A percentile compares a stretch with the other conserved stretches of the same genome.
Conservation (phyloP, 2,888 invertebrate species). For the Amphipoea lucens region DNA sequence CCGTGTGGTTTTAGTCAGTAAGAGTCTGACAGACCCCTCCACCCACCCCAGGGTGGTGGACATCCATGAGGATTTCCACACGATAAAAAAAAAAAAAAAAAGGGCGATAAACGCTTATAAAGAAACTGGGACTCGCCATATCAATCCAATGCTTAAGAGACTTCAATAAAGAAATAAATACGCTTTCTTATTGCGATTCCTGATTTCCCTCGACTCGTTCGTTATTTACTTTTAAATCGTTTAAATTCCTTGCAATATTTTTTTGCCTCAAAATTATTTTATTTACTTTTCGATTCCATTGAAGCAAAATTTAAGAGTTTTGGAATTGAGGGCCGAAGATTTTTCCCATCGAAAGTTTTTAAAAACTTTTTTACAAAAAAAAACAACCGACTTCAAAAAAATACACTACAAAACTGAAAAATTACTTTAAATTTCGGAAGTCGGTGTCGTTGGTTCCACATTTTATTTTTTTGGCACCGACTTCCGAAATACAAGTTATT, state of each 20-base stretch:
- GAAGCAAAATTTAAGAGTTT: conserved; percentile 26
- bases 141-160: conserved; percentile 25
- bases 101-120: not conserved
- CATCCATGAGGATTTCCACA: no score
- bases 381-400: no score
- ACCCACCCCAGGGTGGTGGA: no score
- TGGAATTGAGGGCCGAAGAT: conserved; percentile 10
- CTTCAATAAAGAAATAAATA: conserved; percentile 46
- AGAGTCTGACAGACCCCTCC: no score
- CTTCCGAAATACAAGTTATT: no score
- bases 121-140: not conserved
- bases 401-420: no score
- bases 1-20: no score
- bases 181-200: conserved; percentile 18
- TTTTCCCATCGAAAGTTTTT: conserved; percentile 18
- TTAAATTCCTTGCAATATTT: conserved; percentile 26
- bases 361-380: not conserved
- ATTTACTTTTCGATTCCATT: conserved; percentile 24
- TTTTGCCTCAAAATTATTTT: conserved; percentile 22
- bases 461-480: no score
- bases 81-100: no score
- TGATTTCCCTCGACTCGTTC: conserved; percentile 49
- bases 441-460: no score
- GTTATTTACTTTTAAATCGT: conserved; percentile 52
- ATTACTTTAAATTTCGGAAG: no score